Base-by-base conservation (phyloP, 2,113 vertebrate species). In the Leptosomus discolor region DNA sequence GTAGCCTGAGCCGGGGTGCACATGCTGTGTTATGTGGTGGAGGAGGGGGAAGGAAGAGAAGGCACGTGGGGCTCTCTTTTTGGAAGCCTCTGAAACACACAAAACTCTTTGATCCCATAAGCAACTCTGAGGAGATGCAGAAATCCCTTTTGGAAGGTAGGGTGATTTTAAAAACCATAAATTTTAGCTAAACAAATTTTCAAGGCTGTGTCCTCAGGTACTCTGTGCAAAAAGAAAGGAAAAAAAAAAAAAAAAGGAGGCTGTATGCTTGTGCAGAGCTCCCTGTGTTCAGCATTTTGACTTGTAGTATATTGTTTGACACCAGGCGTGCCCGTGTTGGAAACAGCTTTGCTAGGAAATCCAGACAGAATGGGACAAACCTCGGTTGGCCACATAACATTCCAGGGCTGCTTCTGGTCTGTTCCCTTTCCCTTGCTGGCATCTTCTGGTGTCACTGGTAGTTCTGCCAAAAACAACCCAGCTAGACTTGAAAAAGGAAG, bases 401-500 rank as follows among this genome's bases (percentile, higher is more conserved):
- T 90, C 74, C 65, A 45, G 51, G 41, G 18, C 85, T 87, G 24
- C 53, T 88, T 88, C 43, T 83, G 24, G 24, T 70, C 69, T 54
- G 5, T 73, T 92, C 46, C 20, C 32, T 80, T 77, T 70, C 37
- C 6, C 50, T 75, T 83, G 36, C 48, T 1, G 53, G 45, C 26
- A 27, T 69, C 48, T 75, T 91, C 51, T 70, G 30, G 51, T 67
- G 43, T 34, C 68, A 51, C 56, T 64, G 48, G 16, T 56, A 30
- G 34, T 73, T 69, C 70, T 93, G 70, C 74, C 61, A 88, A 71
- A 85, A 78, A 1, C 81, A 92, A 50, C 69, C 13, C 65, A 64
- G 43, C 36, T 87, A 51, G 46, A 89, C 26, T 16, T 58, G 80
- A 63, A 86, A 92, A 88, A 71, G 65, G 84, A 96, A 82, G 43